Evolutionary conservation across 2,113 vertebrate species (phyloP).

Genomic region (Odobenus rosmarus): DNA sequence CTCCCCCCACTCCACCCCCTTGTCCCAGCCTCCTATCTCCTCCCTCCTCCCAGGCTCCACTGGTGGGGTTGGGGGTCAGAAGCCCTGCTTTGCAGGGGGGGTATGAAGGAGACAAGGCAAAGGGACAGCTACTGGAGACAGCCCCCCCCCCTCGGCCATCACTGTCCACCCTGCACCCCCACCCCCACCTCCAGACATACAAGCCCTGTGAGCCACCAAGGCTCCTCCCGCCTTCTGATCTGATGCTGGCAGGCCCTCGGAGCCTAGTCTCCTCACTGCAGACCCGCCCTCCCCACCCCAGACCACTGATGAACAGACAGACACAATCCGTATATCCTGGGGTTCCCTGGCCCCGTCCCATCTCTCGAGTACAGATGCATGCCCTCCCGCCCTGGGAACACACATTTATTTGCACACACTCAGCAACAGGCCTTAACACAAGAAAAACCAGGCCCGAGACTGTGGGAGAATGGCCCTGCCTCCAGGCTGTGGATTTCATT

Average conservation of each 20-base stretch:
- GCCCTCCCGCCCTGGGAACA: background rate
- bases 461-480: constrained; percentile 55
- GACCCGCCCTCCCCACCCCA: background rate
- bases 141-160: background rate
- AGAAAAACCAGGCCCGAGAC: background rate
- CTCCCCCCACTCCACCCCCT: constrained; percentile 56
- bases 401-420: background rate
- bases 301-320: background rate
- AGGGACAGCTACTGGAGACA: background rate
- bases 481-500: constrained; percentile 59
- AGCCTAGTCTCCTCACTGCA: background rate
- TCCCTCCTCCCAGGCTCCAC: constrained; percentile 58
- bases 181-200: background rate
- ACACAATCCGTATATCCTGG: too few relatives aligned
- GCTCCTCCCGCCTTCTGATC: background rate
- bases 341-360: background rate
- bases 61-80: constrained; percentile 46
- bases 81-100: constrained; percentile 50
- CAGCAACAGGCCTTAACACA: constrained; percentile 31
- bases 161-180: background rate
- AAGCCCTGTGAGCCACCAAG: background rate
- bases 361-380: background rate
- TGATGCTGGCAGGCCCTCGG: background rate
- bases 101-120: background rate
- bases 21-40: constrained; percentile 62